Conservation (phyloP, 2,113 vertebrate species). For the Sigmodon hispidus region DNA sequence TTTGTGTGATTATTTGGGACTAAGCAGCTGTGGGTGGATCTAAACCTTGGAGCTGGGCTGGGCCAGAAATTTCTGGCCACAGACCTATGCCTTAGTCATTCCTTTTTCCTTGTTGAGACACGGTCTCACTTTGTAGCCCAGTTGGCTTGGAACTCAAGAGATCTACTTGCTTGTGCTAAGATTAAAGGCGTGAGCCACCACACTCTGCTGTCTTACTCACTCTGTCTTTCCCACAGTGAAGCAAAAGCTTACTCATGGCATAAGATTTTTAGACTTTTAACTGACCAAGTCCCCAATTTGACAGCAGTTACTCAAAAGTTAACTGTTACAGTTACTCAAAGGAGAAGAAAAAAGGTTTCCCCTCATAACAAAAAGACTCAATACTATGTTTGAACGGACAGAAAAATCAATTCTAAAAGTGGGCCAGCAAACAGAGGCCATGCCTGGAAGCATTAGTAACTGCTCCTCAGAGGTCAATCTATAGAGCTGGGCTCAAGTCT, state of each 20-base stretch:
- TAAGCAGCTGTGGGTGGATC: no score
- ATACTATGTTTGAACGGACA: neutral
- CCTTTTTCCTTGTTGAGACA: neutral
- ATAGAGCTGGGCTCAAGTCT: neutral
- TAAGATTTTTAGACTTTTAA: neutral
- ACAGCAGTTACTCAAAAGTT: neutral
- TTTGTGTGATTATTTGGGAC: no score
- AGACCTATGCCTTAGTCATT: neutral
- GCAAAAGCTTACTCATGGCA: neutral
- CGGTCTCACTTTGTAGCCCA: neutral
- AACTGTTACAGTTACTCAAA: no score
- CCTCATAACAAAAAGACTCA: slow-evolving; percentile 33
- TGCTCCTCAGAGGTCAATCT: neutral
- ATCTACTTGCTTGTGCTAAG: neutral
- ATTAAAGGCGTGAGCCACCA: neutral
- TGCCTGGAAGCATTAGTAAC: neutral
- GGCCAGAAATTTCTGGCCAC: no score
- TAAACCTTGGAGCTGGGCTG: no score
- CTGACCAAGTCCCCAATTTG: neutral
- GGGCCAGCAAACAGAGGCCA: neutral
- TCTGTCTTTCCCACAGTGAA: neutral
- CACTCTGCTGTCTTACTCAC: neutral
- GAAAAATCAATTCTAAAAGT: neutral
- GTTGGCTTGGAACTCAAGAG: neutral
- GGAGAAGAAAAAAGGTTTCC: neutral